A percentile compares a stretch with the other conserved stretches of the same genome.
phyloP scores from a whole-genome alignment of 53 echinoderm and acorn worm species.

The Paelopatides confundens region DNA sequence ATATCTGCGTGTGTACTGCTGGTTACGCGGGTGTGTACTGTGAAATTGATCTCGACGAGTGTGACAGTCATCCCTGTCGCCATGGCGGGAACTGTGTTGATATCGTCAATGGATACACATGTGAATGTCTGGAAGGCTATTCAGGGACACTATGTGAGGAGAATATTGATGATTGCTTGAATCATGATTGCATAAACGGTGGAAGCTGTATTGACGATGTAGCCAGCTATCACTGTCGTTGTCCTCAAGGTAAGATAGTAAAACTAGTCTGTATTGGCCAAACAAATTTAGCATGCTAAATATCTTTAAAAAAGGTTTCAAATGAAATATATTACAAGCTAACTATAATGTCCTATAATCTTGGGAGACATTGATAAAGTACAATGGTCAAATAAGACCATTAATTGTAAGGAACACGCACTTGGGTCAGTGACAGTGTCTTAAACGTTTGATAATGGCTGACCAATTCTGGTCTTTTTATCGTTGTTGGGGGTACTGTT shows the following conservation, averaged over 20 bases:
- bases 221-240: conserved; percentile 63
- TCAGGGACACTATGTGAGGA: conserved; percentile 70
- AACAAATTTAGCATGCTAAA: too few relatives aligned
- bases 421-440: too few relatives aligned
- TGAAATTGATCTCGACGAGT: conserved; percentile 55
- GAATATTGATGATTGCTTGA: conserved; percentile 73
- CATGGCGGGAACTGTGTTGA: conserved; percentile 59
- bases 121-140: conserved; percentile 69
- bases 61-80: conserved; percentile 51
- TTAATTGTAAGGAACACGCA: too few relatives aligned
- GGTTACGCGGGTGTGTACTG: conserved; percentile 1
- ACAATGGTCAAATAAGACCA: too few relatives aligned
- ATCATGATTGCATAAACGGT: conserved; percentile 48
- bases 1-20: not conserved
- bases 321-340: too few relatives aligned
- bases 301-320: too few relatives aligned
- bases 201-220: conserved; percentile 75
- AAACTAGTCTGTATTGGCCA: too few relatives aligned
- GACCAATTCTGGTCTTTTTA: too few relatives aligned
- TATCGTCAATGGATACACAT: conserved; percentile 57
- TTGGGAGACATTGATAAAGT: too few relatives aligned
- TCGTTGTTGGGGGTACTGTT: too few relatives aligned
- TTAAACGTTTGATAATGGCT: too few relatives aligned
- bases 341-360: too few relatives aligned
- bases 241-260: conserved; percentile 53